Evolutionary conservation across 2,888 invertebrate species (phyloP).

Genomic region (Acleris cristana): DNA sequence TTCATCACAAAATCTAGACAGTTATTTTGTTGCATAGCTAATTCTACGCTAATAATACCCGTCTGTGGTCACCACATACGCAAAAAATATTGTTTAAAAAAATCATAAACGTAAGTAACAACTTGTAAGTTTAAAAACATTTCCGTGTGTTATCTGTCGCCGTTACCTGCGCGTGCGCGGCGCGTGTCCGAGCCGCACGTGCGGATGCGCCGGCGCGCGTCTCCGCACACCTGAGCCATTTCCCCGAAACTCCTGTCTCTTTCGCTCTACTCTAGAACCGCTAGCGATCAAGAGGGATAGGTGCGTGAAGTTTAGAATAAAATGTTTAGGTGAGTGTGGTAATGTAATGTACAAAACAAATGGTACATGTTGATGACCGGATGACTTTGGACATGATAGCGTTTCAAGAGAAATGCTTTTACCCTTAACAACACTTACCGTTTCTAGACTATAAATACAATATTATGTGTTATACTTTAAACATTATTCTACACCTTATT

Average conservation of each 20-base stretch:
- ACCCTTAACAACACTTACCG: neutral
- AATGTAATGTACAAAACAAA: neutral
- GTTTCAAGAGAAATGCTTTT: neutral
- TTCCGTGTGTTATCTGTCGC: slow-evolving; percentile 22
- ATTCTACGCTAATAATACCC: no score
- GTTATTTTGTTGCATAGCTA: no score
- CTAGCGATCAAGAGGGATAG: neutral
- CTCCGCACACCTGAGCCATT: slow-evolving; percentile 55
- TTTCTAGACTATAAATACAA: neutral
- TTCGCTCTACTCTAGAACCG: neutral
- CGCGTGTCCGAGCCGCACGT: slow-evolving; percentile 61
- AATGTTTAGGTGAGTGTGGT: neutral
- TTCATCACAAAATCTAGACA: no score
- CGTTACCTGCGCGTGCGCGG: slow-evolving; percentile 39
- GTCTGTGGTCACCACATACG: no score
- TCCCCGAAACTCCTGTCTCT: neutral
- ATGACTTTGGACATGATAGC: neutral
- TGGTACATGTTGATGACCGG: neutral
- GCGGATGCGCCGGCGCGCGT: slow-evolving; percentile 61
- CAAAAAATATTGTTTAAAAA: neutral
- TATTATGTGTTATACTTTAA: no score
- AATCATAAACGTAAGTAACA: neutral
- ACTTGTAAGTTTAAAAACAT: slow-evolving; percentile 26
- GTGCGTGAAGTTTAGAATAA: neutral
- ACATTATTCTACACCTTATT: no score